Evolutionary conservation across 37 sponge, comb jelly and placozoan genomes (phyloP).

Genomic region (Bolinopsis microptera): DNA sequence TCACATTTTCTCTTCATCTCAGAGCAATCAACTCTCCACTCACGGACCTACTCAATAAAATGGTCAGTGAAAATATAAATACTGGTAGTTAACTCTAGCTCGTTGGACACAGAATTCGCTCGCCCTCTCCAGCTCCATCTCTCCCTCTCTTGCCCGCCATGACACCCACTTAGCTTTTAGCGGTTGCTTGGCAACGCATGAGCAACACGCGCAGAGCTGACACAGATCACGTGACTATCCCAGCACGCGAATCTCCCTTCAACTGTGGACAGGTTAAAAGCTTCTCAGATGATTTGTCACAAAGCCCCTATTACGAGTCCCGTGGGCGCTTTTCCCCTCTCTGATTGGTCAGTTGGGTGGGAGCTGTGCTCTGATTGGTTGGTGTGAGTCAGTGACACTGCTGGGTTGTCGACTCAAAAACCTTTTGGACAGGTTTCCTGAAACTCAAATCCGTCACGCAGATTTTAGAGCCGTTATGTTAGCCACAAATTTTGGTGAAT

Average conservation of each 20-base stretch:
- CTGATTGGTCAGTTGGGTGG: background rate
- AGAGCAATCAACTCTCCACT: no score
- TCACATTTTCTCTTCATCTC: no score
- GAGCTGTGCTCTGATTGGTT: background rate
- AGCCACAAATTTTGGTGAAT: background rate
- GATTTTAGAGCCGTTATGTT: background rate
- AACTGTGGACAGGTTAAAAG: conserved; percentile 17
- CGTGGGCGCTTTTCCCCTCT: background rate
- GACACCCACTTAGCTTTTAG: background rate
- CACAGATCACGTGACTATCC: background rate
- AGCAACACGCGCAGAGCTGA: background rate
- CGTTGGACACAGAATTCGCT: no score
- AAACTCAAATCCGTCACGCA: background rate
- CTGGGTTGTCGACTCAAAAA: background rate
- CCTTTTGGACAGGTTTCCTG: background rate
- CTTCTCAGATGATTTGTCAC: conserved; percentile 45
- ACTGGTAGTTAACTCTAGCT: no score
- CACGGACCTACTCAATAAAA: no score
- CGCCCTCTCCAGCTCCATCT: no score
- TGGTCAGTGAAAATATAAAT: no score
- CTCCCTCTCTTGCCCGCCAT: no score
- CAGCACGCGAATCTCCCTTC: background rate
- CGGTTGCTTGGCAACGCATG: background rate
- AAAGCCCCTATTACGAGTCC: background rate
- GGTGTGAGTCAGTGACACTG: background rate